Evolutionary conservation across 2,888 invertebrate genomes (phyloP).

Genomic region (Parnassius glacialis): DNA sequence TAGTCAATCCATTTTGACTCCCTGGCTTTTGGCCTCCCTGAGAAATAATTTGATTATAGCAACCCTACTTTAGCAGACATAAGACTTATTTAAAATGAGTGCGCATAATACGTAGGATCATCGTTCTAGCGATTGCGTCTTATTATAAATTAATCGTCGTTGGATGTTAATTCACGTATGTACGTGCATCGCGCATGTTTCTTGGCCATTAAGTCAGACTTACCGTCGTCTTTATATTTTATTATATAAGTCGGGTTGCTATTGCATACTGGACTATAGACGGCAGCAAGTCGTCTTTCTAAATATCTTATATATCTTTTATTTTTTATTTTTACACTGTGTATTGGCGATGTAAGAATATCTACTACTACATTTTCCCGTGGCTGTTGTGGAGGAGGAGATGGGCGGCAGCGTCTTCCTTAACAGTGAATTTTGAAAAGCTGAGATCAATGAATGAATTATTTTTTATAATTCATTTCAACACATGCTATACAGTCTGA

Average conservation of each 20-base stretch:
- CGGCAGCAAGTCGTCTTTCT: background rate
- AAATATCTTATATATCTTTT: too few species aligned
- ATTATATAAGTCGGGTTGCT: slow-evolving; percentile 13
- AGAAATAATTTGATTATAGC: background rate
- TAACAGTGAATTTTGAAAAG: too few species aligned
- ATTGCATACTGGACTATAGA: slow-evolving; percentile 10
- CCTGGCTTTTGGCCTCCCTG: too few species aligned
- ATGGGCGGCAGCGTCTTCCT: too few species aligned
- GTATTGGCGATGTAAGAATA: too few species aligned
- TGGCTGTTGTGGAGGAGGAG: too few species aligned
- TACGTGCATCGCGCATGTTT: slow-evolving; percentile 18
- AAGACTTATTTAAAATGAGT: slow-evolving; percentile 23
- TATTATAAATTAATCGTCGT: slow-evolving; percentile 19
- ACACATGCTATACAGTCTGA: too few species aligned
- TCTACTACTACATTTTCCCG: too few species aligned
- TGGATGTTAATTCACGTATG: slow-evolving; percentile 14
- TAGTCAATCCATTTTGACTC: too few species aligned
- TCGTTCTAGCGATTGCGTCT: slow-evolving; percentile 4
- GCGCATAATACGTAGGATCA: slow-evolving; percentile 19
- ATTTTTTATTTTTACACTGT: too few species aligned
- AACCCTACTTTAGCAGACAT: slow-evolving; percentile 7
- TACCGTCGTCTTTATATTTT: slow-evolving; percentile 16
- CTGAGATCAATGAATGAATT: too few species aligned
- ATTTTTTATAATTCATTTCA: too few species aligned
- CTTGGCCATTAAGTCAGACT: slow-evolving; percentile 11